Base-by-base conservation (phyloP, 2,113 vertebrate species). In the Prunella fulvescens region DNA sequence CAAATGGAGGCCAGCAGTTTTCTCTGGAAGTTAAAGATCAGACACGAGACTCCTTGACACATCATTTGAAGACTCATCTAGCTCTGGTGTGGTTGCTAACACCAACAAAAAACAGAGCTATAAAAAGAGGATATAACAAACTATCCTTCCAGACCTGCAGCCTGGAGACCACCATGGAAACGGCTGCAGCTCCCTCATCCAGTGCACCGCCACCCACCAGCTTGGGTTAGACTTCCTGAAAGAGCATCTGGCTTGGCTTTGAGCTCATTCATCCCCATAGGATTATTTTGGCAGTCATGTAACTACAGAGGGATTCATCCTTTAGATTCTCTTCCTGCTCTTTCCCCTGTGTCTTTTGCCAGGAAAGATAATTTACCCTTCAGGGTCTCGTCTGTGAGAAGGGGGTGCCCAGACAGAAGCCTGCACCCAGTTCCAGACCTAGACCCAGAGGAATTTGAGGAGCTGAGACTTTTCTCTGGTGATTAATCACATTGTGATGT, bases 81-180 rank as follows among this genome's bases (percentile, higher is more conserved):
- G 42, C 60, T 70, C 78, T 90, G 57, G 56, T 94, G 74, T 69
- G 51, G 69, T 92, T 97, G 80, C 60, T 95, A 92, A 90, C 71
- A 80, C 18, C 67, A 90, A 51, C 17, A 57, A 56, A 93, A 93
- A 77, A 56, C 64, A 92, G 66, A 95, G 64, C 42, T 67, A 33
- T 69, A 78, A 71, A 26, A n/a, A 83, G n/a, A 74, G 48, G 37
- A 17, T 47, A 23, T 66, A 81, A 73, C 35, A 86, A 50, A 22
- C 13, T 7, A 17, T 40, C 29, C 13, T 90, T 69, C 54, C 64
- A 72, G 60, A 53, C 37, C 56, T 64, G 47, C 37, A 77, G 50
- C 44, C 48, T 62, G 67, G 26, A 92, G 90, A 94, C 81, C 90
- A 94, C 92, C 71, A 0, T 56, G 71, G 54, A 81, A 86, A 76